A percentile compares a stretch with the other conserved stretches of the same genome.
Conservation (phyloP, 2,113 vertebrate species). For the Macquaria australasica region DNA sequence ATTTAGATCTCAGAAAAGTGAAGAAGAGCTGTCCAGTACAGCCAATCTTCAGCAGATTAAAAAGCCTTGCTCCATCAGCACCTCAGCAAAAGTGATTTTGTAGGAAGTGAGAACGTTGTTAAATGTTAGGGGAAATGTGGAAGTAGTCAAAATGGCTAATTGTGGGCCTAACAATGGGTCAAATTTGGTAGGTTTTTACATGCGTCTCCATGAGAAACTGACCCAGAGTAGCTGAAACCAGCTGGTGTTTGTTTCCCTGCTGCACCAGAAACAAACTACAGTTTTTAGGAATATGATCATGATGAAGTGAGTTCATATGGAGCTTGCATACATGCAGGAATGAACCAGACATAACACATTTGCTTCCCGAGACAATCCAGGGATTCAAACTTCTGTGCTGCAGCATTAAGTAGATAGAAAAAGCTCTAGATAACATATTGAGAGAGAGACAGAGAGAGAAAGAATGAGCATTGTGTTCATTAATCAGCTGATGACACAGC, state of each 20-base stretch:
- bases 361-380: constrained; percentile 33
- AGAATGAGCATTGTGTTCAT: constrained; percentile 58
- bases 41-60: background rate
- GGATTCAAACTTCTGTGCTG: constrained; percentile 33
- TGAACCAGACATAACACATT: constrained; percentile 22
- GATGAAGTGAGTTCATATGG: constrained; percentile 16
- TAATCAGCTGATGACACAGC: constrained; percentile 68
- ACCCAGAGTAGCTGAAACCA: constrained; percentile 1
- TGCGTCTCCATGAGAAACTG: constrained; percentile 5
- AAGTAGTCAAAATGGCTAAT: background rate
- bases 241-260: background rate
- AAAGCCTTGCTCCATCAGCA: background rate
- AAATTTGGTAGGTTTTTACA: background rate
- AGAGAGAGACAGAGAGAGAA: constrained; percentile 29
- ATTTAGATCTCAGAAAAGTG: background rate
- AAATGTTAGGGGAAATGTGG: background rate
- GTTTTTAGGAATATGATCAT: background rate
- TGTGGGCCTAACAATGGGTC: background rate
- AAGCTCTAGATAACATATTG: constrained; percentile 25
- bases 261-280: background rate
- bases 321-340: background rate
- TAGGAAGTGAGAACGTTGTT: background rate
- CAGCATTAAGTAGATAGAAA: background rate
- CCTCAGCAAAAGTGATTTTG: background rate
- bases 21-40: no score